These are phyloP conservation scores for Hydriomena furcata DNA, from an alignment of 2,888 invertebrate genomes.

Conservation along the genomic window DNA sequence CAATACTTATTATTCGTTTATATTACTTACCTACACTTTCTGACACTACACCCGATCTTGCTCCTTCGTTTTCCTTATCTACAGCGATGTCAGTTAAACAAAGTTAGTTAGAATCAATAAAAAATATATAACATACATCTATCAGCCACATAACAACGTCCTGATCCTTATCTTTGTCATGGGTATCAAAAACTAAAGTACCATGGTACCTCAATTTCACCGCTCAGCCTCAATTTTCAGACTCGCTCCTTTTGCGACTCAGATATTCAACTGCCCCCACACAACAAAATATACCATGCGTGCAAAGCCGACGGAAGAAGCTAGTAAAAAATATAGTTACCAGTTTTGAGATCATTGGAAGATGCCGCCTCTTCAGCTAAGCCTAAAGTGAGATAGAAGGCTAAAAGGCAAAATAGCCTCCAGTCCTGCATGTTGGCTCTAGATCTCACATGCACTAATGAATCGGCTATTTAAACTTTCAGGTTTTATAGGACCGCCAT, in stretches of 20 bases:
- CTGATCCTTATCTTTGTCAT: too few species aligned
- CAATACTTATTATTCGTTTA: too few species aligned
- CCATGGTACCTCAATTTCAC: too few species aligned
- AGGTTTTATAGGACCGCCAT: constrained; percentile 20
- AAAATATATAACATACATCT: too few species aligned
- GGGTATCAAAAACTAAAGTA: too few species aligned
- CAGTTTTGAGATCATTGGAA: constrained; percentile 40
- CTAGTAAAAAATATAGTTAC: constrained; percentile 26
- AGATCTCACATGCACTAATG: constrained; percentile 12
- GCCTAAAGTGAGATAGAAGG: constrained; percentile 38
- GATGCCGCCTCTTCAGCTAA: constrained; percentile 31
- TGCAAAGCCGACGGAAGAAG: too few species aligned
- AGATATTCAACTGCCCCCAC: too few species aligned
- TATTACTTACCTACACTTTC: constrained; percentile 1
- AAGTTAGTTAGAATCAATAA: background rate
- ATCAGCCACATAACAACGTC: too few species aligned
- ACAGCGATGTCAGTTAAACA: constrained; percentile 1
- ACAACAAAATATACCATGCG: too few species aligned
- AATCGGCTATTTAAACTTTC: background rate
- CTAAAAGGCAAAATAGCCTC: constrained; percentile 40
- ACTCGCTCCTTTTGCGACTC: too few species aligned
- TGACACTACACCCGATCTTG: constrained; percentile 3
- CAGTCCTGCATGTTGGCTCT: constrained; percentile 38
- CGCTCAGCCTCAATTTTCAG: too few species aligned
- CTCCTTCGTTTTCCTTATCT: constrained; percentile 3